A percentile compares a stretch with the other conserved stretches of the same genome.
Conservation (phyloP, 2,888 invertebrate species). For the Germaria angustata region DNA sequence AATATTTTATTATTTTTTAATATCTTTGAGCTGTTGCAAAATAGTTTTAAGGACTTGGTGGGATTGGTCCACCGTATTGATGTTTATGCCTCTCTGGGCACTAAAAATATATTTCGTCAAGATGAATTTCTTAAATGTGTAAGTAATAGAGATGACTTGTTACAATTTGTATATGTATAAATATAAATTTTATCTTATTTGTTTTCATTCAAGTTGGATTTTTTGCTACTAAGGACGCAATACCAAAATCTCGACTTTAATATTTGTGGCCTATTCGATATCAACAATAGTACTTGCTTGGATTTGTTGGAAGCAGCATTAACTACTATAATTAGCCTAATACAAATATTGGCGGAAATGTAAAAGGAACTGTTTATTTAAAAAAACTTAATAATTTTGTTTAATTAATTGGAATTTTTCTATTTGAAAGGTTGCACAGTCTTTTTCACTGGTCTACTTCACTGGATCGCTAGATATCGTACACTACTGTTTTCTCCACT, state of each 20-base stretch:
- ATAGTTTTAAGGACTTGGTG: not conserved
- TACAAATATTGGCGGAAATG: slow-evolving; percentile 1
- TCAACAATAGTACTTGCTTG: slow-evolving; percentile 16
- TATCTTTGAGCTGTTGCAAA: not conserved
- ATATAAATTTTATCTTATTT: not conserved
- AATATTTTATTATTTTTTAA: slow-evolving; percentile 48
- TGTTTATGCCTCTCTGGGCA: slow-evolving; percentile 11
- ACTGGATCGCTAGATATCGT: no score
- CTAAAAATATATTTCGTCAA: not conserved
- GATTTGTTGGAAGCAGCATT: slow-evolving; percentile 9
- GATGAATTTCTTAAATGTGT: slow-evolving; percentile 26
- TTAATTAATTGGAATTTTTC: no score
- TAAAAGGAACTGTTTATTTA: not conserved
- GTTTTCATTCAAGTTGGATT: slow-evolving; percentile 63
- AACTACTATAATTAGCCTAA: not conserved
- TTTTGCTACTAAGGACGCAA: not conserved
- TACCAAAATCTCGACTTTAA: not conserved
- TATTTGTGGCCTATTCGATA: slow-evolving; percentile 43
- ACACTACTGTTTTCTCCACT: no score
- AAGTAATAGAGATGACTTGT: not conserved
- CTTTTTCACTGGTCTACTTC: no score
- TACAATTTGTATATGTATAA: not conserved
- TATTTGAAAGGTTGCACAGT: no score
- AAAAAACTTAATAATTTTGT: no score
- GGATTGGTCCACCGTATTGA: slow-evolving; percentile 3